phyloP scores from a whole-genome alignment of 23 tunicate genomes.

The Diplosoma virens region DNA sequence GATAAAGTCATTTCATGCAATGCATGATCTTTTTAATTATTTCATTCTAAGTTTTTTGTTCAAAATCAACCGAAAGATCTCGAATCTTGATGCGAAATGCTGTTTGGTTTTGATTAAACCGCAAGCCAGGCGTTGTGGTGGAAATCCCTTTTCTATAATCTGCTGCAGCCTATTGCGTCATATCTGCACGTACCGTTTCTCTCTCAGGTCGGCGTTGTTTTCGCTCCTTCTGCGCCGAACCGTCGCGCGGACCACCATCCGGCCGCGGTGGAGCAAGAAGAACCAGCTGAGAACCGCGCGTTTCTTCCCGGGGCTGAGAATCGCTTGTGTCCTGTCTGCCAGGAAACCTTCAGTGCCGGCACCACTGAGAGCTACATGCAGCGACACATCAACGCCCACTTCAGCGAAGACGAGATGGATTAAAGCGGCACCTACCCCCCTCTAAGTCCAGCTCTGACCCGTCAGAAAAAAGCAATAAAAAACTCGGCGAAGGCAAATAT shows the following conservation, averaged over 20 bases:
- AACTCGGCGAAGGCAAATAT: too few relatives aligned
- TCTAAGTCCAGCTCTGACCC: too few relatives aligned
- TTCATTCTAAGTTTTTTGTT: background rate
- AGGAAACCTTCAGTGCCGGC: background rate
- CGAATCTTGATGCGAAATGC: background rate
- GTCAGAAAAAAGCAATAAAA: too few relatives aligned
- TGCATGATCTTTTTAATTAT: background rate
- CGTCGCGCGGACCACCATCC: constrained; percentile 10
- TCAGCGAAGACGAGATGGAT: constrained; percentile 58
- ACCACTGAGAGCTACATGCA: constrained; percentile 38
- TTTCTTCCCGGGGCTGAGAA: constrained; percentile 17
- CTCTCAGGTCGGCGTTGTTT: background rate
- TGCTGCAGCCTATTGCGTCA: background rate
- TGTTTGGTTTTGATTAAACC: too few relatives aligned
- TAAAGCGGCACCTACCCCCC: background rate
- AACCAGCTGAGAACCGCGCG: constrained; percentile 5
- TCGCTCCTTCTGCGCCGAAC: background rate
- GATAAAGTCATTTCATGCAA: background rate
- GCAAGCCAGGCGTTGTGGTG: too few relatives aligned
- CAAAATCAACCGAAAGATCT: too few relatives aligned
- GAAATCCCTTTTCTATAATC: too few relatives aligned
- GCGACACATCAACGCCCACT: constrained; percentile 61
- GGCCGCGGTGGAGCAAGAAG: constrained; percentile 5
- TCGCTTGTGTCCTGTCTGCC: constrained; percentile 52
- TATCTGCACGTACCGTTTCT: background rate